Conservation (phyloP, 2,113 vertebrate species). For the Sinocyclocheilus rhinocerous region DNA sequence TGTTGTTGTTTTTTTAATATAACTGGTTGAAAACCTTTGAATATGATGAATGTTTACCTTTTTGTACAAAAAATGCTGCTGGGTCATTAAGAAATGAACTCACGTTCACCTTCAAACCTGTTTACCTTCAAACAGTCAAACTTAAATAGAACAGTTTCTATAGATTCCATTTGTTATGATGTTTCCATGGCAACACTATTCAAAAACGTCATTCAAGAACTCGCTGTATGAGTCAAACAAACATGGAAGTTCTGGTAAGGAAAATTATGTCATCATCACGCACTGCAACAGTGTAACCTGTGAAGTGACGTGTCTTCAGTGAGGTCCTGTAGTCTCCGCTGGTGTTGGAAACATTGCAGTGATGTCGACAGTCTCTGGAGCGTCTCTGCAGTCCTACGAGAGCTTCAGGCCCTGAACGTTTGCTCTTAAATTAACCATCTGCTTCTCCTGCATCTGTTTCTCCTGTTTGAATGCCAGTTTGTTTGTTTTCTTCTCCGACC, state of each 20-base stretch:
- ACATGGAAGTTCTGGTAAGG: background rate
- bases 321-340: background rate
- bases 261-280: background rate
- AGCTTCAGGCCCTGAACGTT: constrained; percentile 90
- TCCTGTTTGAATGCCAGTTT: constrained; percentile 88
- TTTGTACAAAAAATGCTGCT: background rate
- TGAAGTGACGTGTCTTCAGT: background rate
- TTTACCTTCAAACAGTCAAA: background rate
- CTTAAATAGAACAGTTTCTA: background rate
- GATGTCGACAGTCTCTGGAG: no score
- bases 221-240: background rate
- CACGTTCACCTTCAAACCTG: background rate
- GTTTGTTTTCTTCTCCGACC: constrained; percentile 92
- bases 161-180: background rate
- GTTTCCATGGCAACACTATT: background rate
- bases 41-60: background rate
- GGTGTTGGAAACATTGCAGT: no score
- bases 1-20: background rate
- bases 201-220: background rate
- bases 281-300: background rate
- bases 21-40: background rate
- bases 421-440: constrained; percentile 82
- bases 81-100: no score
- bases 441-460: constrained; percentile 89
- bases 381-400: constrained; percentile 58